Conservation (phyloP, 2,113 vertebrate genomes). For the Amphiprion ocellaris region DNA sequence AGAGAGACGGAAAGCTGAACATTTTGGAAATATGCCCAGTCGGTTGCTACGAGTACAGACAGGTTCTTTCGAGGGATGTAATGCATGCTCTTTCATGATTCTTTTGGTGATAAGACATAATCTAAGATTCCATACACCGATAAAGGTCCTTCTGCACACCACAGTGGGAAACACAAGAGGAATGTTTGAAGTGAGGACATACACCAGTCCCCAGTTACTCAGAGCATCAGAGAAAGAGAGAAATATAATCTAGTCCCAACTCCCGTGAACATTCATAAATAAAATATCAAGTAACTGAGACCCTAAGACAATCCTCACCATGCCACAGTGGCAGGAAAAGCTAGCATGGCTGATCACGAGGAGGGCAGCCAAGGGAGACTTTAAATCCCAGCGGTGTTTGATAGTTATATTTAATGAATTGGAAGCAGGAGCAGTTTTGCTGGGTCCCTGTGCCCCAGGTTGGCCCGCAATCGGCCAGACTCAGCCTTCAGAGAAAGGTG, state of each 20-base stretch:
- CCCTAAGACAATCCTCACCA: slow-evolving; percentile 67
- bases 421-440: slow-evolving; percentile 59
- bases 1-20: slow-evolving; percentile 53
- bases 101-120: slow-evolving; percentile 61
- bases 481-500: slow-evolving; percentile 80
- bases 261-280: slow-evolving; percentile 78
- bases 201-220: slow-evolving; percentile 56
- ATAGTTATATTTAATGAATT: slow-evolving; percentile 76
- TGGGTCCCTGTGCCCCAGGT: slow-evolving; percentile 62
- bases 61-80: slow-evolving; percentile 58
- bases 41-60: slow-evolving; percentile 65
- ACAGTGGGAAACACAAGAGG: slow-evolving; percentile 71
- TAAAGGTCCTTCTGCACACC: slow-evolving; percentile 76
- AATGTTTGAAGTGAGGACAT: slow-evolving; percentile 76
- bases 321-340: slow-evolving; percentile 44
- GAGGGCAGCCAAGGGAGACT: slow-evolving; percentile 50
- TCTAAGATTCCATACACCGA: slow-evolving; percentile 71
- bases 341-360: slow-evolving; percentile 28
- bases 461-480: slow-evolving; percentile 59
- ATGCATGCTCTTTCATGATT: slow-evolving; percentile 78
- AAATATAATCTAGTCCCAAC: slow-evolving; percentile 62
- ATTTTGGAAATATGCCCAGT: slow-evolving; percentile 55
- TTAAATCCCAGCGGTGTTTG: slow-evolving; percentile 63
- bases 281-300: slow-evolving; percentile 81
- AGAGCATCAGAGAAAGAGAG: slow-evolving; percentile 67